phyloP scores from a whole-genome alignment of 2,888 invertebrate genomes.

The Heliconius sara region DNA sequence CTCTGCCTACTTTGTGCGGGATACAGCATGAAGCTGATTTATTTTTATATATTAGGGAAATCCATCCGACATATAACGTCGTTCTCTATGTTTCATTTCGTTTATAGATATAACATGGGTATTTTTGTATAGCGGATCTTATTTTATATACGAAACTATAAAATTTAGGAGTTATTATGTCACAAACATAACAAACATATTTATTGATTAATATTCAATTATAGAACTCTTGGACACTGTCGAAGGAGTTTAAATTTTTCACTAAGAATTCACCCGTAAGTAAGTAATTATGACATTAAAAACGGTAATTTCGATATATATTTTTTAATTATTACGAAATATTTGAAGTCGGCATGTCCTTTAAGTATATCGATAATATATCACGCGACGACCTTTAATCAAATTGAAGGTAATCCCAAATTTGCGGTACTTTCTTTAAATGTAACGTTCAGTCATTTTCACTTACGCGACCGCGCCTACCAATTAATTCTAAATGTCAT shows the following conservation, averaged over 20 bases:
- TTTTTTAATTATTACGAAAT: not conserved
- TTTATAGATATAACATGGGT: too few relatives aligned
- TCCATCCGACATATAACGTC: not conserved
- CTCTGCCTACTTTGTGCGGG: too few relatives aligned
- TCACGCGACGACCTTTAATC: conserved; percentile 45
- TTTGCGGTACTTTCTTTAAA: conserved; percentile 63
- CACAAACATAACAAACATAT: not conserved
- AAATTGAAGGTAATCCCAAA: conserved; percentile 48
- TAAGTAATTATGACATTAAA: not conserved
- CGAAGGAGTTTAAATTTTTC: not conserved
- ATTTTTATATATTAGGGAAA: too few relatives aligned
- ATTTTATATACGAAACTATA: too few relatives aligned
- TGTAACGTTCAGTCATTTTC: conserved; percentile 66
- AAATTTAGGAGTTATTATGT: too few relatives aligned
- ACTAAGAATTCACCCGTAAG: not conserved
- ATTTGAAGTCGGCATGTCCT: conserved; percentile 22
- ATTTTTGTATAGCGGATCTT: too few relatives aligned
- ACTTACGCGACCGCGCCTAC: conserved; percentile 65
- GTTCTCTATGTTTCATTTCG: too few relatives aligned
- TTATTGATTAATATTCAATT: not conserved
- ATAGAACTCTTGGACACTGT: not conserved
- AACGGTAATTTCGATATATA: not conserved
- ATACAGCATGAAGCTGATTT: too few relatives aligned
- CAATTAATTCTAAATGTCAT: conserved; percentile 80
- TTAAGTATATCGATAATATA: conserved; percentile 31